Base-by-base conservation (phyloP, 2,888 invertebrate species). In the Platycheirus albimanus region DNA sequence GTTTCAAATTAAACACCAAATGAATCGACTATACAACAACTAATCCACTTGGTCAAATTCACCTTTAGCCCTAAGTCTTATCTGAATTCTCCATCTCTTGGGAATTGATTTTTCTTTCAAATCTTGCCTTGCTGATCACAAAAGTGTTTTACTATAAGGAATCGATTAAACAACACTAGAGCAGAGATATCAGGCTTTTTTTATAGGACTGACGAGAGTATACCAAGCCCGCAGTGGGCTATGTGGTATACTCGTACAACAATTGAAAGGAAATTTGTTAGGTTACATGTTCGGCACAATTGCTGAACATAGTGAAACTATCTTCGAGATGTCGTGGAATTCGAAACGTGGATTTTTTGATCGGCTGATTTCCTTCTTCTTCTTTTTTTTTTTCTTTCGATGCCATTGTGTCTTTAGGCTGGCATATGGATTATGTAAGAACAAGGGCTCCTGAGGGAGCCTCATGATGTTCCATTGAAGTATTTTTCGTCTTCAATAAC, bases 261-360 rank as follows among this genome's bases (percentile, higher is more conserved):
- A 83, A 83, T 83, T 69, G 83, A 78, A 72, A 78, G 78, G 63
- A 83, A 83, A 83, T 83, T 83, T 83, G 83, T 83, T 49, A 77
- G 72, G 72, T 74, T 78, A 69, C 78, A 78, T 83, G 83, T 78
- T 64, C 63, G 30, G 64, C 63, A 64, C 77, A 83, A 83, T 74
- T 54, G 45, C 17, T 28, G 54, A 83, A 83, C 81, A 77, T 51
- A 66, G 81, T 70, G 77, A 83, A 83, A 83, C 76, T 81, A 76
- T 76, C 80, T 64, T 51, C 45, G 70, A 41, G 56, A 70, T 71
- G 70, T 75, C 64, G 75, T 56, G 58, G 78, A 52, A 64, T 70
- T 52, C 36, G 77, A n/a, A 49, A 17, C 28, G 17, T 36, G 38
- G 19, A 45, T 51, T 54, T 54, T 58, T 61, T 69, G 64, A 45